phyloP scores from a whole-genome alignment of 2,888 invertebrate species.

The Oeneis ivallda region DNA sequence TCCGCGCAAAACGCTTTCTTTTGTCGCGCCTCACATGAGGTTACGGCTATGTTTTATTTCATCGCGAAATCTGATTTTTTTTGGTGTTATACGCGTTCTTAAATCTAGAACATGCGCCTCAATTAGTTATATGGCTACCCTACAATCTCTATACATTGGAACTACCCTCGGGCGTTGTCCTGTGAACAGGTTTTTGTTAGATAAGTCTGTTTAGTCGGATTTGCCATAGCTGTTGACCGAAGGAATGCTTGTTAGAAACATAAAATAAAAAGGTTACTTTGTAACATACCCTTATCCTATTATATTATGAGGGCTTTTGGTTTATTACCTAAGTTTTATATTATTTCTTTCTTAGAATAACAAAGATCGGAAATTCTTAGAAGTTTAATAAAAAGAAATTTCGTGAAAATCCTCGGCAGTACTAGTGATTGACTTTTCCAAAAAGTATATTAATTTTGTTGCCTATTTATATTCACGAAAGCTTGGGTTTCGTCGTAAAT shows the following conservation, averaged over 20 bases:
- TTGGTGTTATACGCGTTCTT: too few species aligned
- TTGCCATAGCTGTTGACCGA: constrained; percentile 43
- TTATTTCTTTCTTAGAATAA: too few species aligned
- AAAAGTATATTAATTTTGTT: too few species aligned
- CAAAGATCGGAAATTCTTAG: too few species aligned
- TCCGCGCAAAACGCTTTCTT: too few species aligned
- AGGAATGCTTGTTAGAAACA: constrained; percentile 36
- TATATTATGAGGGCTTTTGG: not conserved
- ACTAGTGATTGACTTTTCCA: too few species aligned
- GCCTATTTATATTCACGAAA: too few species aligned
- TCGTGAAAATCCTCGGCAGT: not conserved
- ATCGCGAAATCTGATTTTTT: too few species aligned
- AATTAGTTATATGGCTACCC: constrained; percentile 3
- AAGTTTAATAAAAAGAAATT: not conserved
- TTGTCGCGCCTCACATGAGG: too few species aligned
- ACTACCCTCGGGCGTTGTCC: constrained; percentile 31
- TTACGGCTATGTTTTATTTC: too few species aligned
- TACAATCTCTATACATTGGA: constrained; percentile 36
- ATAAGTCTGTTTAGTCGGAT: constrained; percentile 33
- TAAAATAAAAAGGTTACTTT: not conserved
- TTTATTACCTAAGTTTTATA: not conserved
- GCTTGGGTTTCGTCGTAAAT: too few species aligned
- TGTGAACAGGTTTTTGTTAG: constrained; percentile 42
- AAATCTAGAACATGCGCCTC: not conserved
- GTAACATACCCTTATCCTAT: not conserved